phyloP scores from a whole-genome alignment of 2,113 vertebrate species.

The Gavialis gangeticus region DNA sequence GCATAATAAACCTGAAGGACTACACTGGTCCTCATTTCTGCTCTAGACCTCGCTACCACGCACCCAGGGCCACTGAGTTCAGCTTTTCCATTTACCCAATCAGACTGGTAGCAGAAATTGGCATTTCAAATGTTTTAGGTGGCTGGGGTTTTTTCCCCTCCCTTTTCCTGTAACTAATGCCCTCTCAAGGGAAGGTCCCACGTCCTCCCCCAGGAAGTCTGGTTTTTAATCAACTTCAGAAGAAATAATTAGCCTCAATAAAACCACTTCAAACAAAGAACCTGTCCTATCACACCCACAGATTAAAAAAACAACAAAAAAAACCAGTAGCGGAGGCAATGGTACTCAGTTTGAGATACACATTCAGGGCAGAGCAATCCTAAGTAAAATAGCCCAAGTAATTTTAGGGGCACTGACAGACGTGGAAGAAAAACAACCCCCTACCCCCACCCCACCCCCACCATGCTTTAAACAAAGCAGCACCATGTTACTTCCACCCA shows the following conservation, averaged over 20 bases:
- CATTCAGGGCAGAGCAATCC: neutral
- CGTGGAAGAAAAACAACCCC: too few relatives aligned
- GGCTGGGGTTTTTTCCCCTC: neutral
- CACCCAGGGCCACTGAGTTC: neutral
- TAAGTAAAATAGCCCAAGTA: neutral
- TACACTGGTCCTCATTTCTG: fast-evolving
- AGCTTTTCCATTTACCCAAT: neutral
- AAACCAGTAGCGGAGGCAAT: neutral
- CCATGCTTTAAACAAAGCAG: too few relatives aligned
- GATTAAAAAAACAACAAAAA: neutral
- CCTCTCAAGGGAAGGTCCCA: too few relatives aligned
- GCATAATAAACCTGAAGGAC: too few relatives aligned
- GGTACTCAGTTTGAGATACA: neutral
- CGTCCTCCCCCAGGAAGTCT: too few relatives aligned
- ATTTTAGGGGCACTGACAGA: too few relatives aligned
- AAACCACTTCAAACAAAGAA: neutral
- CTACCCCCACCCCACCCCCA: too few relatives aligned
- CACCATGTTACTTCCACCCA: too few relatives aligned
- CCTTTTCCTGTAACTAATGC: neutral
- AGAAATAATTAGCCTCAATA: too few relatives aligned
- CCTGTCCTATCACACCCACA: neutral
- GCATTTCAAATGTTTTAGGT: neutral
- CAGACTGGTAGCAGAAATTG: neutral
- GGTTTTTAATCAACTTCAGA: too few relatives aligned
- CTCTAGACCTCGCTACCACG: fast-evolving